Conservation (phyloP, 92 coral and sea anemone species). For the Bergia sp. region DNA sequence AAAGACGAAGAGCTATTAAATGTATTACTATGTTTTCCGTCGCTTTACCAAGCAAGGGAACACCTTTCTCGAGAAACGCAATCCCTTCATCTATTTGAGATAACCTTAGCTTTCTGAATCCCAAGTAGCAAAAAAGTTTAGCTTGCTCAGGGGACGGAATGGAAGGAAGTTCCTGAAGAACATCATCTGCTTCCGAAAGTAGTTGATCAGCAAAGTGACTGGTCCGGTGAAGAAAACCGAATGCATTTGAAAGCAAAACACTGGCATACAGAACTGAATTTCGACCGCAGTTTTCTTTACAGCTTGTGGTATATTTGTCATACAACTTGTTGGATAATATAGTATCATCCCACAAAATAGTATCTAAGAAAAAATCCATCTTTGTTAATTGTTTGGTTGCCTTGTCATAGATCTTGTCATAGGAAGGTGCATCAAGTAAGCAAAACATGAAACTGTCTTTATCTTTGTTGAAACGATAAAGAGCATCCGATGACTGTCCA, state of each 20-base stretch:
- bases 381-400: not conserved
- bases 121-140: not conserved
- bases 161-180: not conserved
- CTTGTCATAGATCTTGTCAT: not conserved
- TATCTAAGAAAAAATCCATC: not conserved
- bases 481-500: not conserved
- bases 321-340: not conserved
- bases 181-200: not conserved
- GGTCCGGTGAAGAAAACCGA: not conserved
- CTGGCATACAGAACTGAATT: not conserved
- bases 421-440: not conserved
- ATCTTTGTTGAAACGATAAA: not conserved
- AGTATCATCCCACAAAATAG: not conserved
- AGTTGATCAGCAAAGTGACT: not conserved
- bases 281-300: not conserved
- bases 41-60: not conserved
- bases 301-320: not conserved
- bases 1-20: not conserved
- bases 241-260: not conserved
- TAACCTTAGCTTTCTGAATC: not conserved
- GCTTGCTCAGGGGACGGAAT: not conserved
- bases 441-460: not conserved
- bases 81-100: not conserved
- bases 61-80: not conserved
- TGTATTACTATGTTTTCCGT: not conserved